Percentiles rank a stretch among this genome's conserved stretches.
phyloP scores from a whole-genome alignment of 2,888 invertebrate species.

The Metopia argyrocephala region DNA sequence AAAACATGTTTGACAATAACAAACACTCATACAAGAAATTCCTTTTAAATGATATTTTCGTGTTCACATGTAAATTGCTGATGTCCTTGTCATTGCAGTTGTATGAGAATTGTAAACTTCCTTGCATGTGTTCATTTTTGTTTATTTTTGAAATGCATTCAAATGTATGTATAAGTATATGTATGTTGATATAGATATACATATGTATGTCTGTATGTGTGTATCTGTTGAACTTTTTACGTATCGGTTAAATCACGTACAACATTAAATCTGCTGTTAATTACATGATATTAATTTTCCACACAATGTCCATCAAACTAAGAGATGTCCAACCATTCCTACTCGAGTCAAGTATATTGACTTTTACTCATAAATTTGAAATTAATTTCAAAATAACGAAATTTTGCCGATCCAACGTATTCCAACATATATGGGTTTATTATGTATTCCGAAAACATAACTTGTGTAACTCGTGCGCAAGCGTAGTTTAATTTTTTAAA shows the following conservation, averaged over 20 bases:
- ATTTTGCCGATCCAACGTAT: too few species aligned
- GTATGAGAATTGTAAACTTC: background rate
- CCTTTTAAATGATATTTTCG: slow-evolving; percentile 24
- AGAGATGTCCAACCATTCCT: slow-evolving; percentile 16
- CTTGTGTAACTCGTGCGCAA: too few species aligned
- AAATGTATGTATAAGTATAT: background rate
- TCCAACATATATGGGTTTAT: too few species aligned
- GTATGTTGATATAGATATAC: slow-evolving; percentile 2
- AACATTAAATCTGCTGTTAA: slow-evolving; percentile 74
- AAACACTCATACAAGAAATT: slow-evolving; percentile 40
- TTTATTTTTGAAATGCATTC: slow-evolving; percentile 52
- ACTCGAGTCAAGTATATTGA: background rate
- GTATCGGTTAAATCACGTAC: slow-evolving; percentile 71
- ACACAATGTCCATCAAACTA: slow-evolving; percentile 51
- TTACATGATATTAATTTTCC: slow-evolving; percentile 77
- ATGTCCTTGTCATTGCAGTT: slow-evolving; percentile 16
- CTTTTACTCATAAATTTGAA: too few species aligned
- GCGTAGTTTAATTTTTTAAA: too few species aligned
- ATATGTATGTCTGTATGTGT: slow-evolving; percentile 3
- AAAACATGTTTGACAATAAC: slow-evolving; percentile 38
- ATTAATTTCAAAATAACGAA: too few species aligned
- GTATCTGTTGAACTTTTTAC: slow-evolving; percentile 31
- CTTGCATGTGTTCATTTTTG: slow-evolving; percentile 56
- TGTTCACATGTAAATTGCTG: background rate
- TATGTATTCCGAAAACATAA: too few species aligned